Evolutionary conservation across 2,113 vertebrate species (phyloP), one percentile per base, ranked within the genome.

Genomic region (Spea bombifrons): DNA sequence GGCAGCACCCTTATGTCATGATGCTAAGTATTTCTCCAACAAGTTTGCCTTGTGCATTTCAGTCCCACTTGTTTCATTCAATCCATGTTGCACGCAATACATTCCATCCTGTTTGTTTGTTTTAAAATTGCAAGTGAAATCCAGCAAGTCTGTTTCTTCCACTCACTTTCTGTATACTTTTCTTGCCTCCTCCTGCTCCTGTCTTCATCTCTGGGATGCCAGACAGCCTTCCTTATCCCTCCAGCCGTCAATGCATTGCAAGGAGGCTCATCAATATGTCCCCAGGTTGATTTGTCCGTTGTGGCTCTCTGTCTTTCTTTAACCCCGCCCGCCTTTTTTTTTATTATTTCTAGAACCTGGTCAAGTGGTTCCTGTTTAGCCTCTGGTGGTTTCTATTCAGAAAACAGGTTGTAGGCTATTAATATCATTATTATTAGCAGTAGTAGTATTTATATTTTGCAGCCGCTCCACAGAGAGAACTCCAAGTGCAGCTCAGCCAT

Each of bases 401-500:
- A 71, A 17, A 10, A 53, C 59, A 13, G 55, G 46, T 17, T 64
- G 48, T 53, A 78, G 68, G 53, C 44, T 55, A 57, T 73, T 79
- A 30, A 30, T 30, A 30, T 30, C 30, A 30, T 30, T 30, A 30
- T 30, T 66, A 45, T 79, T 79, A 73, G 72, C 66, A 73, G 48
- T 79, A 73, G 70, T 53, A 73, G 63, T 70, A 66, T 30, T 66
- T 79, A 55, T 55, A 69, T 66, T 71, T 79, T 48, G 69, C 76
- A 72, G 69, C 59, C 49, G 76, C 76, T 72, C 17, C 59, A 43
- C 17, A 79, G 69, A 78, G 76, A 79, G 63, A 59, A 79, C 73
- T 79, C 66, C 70, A 73, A 73, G 76, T 73, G 76, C 47, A 13
- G 70, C 66, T 79, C 70, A 73, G 70, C 76, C 76, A 70, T 70